phyloP scores from a whole-genome alignment of 2,797 vertebrate species.

The Pristis pectinata region DNA sequence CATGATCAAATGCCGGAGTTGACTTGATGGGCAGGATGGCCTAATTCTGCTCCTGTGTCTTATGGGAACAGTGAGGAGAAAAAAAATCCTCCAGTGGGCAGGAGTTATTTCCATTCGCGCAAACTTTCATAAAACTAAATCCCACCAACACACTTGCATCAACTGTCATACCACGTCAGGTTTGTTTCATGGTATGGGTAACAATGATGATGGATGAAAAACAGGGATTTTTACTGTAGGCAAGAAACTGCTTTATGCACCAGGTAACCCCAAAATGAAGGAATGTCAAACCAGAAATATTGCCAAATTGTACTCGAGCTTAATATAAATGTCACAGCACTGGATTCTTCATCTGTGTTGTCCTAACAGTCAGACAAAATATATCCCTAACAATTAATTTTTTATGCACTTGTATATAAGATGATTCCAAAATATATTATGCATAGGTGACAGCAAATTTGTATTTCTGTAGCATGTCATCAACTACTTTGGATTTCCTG shows the following conservation, averaged over 20 bases:
- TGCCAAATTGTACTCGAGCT: background rate
- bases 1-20: too few relatives aligned
- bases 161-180: background rate
- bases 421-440: background rate
- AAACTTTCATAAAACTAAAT: background rate
- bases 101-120: background rate
- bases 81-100: background rate
- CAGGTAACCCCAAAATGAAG: background rate
- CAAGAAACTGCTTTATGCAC: background rate
- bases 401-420: background rate
- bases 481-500: too few relatives aligned
- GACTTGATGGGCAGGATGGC: too few relatives aligned
- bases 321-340: background rate
- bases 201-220: background rate
- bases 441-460: background rate
- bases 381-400: background rate
- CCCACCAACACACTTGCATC: background rate
- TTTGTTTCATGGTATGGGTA: background rate
- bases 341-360: background rate
- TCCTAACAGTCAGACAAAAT: background rate
- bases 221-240: too few relatives aligned
- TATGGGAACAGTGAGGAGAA: background rate
- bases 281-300: background rate
- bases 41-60: too few relatives aligned
- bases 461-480: too few relatives aligned